phyloP scores from a whole-genome alignment of 2,113 vertebrate genomes.

The Sorex araneus region DNA sequence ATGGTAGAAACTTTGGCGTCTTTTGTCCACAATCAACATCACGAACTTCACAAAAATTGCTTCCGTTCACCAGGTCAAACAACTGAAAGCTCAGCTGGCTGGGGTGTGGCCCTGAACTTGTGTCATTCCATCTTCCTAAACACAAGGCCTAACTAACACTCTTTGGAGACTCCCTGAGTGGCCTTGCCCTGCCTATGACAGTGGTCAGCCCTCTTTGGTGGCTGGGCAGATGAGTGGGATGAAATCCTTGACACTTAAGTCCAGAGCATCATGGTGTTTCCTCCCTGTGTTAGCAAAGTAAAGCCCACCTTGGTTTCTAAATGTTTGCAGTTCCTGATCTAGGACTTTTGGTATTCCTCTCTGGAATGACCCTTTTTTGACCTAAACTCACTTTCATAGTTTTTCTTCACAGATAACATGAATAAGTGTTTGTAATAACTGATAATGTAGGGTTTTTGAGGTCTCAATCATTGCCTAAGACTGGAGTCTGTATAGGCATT shows the following conservation, averaged over 20 bases:
- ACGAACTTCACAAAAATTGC: not conserved
- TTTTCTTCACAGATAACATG: not conserved
- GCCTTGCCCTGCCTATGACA: not conserved
- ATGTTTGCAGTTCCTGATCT: not conserved
- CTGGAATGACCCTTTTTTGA: not conserved
- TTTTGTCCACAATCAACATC: not conserved
- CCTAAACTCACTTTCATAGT: not conserved
- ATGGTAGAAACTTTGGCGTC: not conserved
- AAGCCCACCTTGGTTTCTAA: slow-evolving; percentile 6
- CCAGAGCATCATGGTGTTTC: not conserved
- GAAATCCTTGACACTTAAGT: too few species aligned
- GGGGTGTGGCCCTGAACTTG: not conserved
- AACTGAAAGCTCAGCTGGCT: not conserved
- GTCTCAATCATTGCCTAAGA: not conserved
- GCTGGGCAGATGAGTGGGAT: not conserved
- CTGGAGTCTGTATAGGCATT: not conserved
- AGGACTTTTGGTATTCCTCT: not conserved
- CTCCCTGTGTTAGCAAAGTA: not conserved
- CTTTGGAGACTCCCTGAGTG: not conserved
- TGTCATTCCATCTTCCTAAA: not conserved
- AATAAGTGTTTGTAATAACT: not conserved
- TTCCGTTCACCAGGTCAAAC: not conserved
- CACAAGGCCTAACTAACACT: not conserved
- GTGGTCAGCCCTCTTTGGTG: not conserved
- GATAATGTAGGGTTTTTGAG: not conserved